Evolutionary conservation across 1,140 invertebrate species (phyloP), one percentile per base, ranked within the genome.

Genomic region (Trichomalopsis sarcophagae): DNA sequence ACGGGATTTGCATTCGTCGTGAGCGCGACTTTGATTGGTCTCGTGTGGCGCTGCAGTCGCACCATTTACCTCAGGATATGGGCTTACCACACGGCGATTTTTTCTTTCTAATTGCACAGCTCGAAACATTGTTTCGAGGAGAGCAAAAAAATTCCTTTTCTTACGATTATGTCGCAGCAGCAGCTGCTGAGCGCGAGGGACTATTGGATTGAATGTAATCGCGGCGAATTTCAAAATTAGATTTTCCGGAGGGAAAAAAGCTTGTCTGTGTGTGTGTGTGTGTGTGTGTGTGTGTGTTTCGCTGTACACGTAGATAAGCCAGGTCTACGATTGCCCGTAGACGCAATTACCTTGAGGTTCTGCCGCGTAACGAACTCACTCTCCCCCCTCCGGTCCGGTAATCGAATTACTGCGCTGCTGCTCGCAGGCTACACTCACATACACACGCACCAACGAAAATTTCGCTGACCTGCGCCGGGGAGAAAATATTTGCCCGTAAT

Each of bases 321-420:
- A 5, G 17, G 55, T 62, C 55, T 62, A 62, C 55, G 55, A 62
- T 62, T n/a, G 21, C 6, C 21, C 55, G 55, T 62, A 62, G 55
- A 71, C 27, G 23, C 30, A 71, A 71, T 30, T 33, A 71, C 27
- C 30, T 71, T 71, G 68, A 71, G 27, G 68, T 71, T 71, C 68
- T 30, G 27, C 10, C 68, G 27, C 30, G 68, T 71, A 71, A 71
- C 68, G 23, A 71, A 33, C 68, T 30, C 27, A 71, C 68, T 62
- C 21, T 21, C 50, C 13, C 50, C 50, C 50, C 14, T 5, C 17
- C 17, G 55, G 7, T 62, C 55, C 17, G 17, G 68, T 71, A 71
- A 71, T 71, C 21, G 68, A 71, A 71, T 71, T 71, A 71, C 68
- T 71, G 21, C 6, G 66, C n/a, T 69, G 40, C 66, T n/a, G 50